Percentiles rank a stretch among this genome's conserved stretches.
These are phyloP conservation scores for Oscheius sp. DNA, from an alignment of 2,888 invertebrate species.

Conservation along the genomic window DNA sequence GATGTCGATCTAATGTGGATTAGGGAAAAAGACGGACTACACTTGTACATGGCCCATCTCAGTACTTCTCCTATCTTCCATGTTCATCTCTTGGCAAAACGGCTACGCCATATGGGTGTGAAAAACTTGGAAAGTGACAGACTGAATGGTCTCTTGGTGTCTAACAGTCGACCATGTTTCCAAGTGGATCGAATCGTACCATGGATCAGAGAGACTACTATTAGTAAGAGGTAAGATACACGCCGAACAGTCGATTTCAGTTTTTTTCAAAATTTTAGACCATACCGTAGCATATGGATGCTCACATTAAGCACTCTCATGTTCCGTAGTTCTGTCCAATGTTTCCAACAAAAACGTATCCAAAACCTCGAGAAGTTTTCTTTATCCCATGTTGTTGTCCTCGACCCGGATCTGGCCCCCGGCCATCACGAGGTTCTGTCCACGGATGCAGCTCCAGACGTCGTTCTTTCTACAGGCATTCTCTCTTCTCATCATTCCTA, in stretches of 20 bases:
- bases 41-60: conserved; percentile 6
- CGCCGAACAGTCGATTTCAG: background rate
- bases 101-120: conserved; percentile 1
- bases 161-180: background rate
- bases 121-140: conserved; percentile 1
- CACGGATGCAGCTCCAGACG: conserved; percentile 2
- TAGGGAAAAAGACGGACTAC: background rate
- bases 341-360: background rate
- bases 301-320: background rate
- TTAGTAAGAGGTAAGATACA: background rate
- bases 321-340: background rate
- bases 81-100: conserved; percentile 11
- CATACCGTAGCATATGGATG: conserved; percentile 13
- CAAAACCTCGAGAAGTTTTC: background rate
- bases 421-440: conserved; percentile 10
- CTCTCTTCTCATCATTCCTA: background rate
- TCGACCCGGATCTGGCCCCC: background rate
- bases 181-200: background rate
- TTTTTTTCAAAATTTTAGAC: background rate
- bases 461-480: conserved; percentile 11
- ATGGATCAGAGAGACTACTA: conserved; percentile 18
- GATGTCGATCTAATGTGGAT: conserved; percentile 25
- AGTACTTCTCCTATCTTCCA: conserved; percentile 8
- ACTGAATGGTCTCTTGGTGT: background rate
- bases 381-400: background rate